Evolutionary conservation across 2,113 vertebrate genomes (phyloP), one percentile per base, ranked within the genome.

Genomic region (Maccullochella peelii): DNA sequence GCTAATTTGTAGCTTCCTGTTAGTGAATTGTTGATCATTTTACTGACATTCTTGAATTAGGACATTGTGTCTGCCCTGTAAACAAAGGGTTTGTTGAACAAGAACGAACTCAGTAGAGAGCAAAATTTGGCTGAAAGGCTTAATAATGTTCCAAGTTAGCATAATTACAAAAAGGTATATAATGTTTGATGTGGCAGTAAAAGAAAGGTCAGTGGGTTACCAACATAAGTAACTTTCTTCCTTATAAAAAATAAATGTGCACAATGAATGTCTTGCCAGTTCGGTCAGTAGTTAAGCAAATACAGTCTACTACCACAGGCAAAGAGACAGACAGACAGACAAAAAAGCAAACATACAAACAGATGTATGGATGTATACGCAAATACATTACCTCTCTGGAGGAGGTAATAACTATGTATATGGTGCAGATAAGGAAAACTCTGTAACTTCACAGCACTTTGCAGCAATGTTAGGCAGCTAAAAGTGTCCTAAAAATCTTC

Each of bases 1-100:
- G 81, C 67, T 86, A 80, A 79, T 77, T 79, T 90, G 78, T 67
- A 61, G 81, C 65, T 83, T 63, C 49, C 74, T 74, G 62, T 81
- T 61, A 9, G 58, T 36, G 40, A 76, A 75, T 36, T 83, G 76
- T 75, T 85, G 63, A 81, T 82, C 30, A 70, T 81, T 87, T 73
- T n/a, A 63, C 59, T 75, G 55, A 36, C 54, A 3, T 77, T 74
- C 66, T 77, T 27, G 30, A 77, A 79, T 73, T 7, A 21, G 55
- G 76, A 68, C 57, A 62, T 27, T 54, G 47, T 55, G 38, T 76
- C 58, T 80, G 30, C 33, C 23, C 76, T 76, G 44, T 25, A 59
- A 84, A 77, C 79, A 79, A 49, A 62, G 71, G 9, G 47, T 47
- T 61, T 54, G 62, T 73, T 49, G n/a, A 84, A 77, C 66, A 61